Percentiles rank a stretch among this genome's conserved stretches.
Conservation (phyloP, 2,797 vertebrate species). For the Notolepis coatsorum region DNA sequence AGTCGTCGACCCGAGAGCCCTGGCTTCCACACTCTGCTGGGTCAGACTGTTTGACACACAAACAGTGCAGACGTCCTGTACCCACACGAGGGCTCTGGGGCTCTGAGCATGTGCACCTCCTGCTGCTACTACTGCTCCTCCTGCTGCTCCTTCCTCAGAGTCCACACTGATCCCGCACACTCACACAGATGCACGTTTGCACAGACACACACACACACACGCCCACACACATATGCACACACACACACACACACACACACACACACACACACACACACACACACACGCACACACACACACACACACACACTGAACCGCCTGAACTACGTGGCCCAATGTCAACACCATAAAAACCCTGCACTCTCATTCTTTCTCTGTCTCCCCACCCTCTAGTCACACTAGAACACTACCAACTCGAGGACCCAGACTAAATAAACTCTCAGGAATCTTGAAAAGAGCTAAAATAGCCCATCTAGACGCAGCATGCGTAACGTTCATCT, state of each 20-base stretch:
- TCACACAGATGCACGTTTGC: slow-evolving; percentile 9
- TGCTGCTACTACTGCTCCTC: slow-evolving; percentile 23
- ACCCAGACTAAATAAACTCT: slow-evolving; percentile 55
- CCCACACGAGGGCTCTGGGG: slow-evolving; percentile 41
- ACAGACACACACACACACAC: slow-evolving; percentile 3
- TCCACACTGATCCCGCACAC: slow-evolving; percentile 41
- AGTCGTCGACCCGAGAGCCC: neutral
- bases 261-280: neutral
- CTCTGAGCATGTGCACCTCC: slow-evolving; percentile 27
- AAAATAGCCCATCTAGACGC: slow-evolving; percentile 51
- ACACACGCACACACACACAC: slow-evolving; percentile 11
- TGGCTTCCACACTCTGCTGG: slow-evolving; percentile 4
- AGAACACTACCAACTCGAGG: slow-evolving; percentile 31
- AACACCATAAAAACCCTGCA: slow-evolving; percentile 49
- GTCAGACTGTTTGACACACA: slow-evolving; percentile 34
- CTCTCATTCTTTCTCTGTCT: slow-evolving; percentile 33
- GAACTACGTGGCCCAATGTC: slow-evolving; percentile 13
- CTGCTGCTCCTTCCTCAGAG: slow-evolving; percentile 8
- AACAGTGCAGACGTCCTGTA: slow-evolving; percentile 35
- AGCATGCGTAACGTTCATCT: slow-evolving; percentile 41
- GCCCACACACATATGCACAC: too few relatives aligned
- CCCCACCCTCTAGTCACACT: slow-evolving; percentile 27
- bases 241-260: slow-evolving; percentile 6
- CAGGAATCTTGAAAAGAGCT: slow-evolving; percentile 32
- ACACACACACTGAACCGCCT: slow-evolving; percentile 4